phyloP scores from a whole-genome alignment of 1,140 invertebrate genomes.

The Aculops lycopersici region DNA sequence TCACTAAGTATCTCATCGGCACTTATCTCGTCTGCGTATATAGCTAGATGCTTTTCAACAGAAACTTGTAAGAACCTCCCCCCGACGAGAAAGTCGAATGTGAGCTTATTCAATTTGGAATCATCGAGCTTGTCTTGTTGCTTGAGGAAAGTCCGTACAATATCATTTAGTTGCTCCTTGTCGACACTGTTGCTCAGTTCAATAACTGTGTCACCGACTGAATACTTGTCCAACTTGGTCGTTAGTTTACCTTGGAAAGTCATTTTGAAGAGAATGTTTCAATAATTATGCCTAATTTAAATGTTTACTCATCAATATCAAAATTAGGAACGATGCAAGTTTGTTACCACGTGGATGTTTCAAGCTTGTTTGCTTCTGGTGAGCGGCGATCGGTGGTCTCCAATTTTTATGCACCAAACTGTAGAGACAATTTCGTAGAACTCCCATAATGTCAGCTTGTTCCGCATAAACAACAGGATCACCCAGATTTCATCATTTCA shows the following conservation, averaged over 20 bases:
- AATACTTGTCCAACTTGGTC: neutral
- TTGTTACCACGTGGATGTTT: no score
- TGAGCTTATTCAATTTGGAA: neutral
- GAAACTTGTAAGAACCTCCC: neutral
- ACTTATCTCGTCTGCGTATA: no score
- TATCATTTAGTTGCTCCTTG: neutral
- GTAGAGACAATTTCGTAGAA: no score
- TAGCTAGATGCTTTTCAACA: slow-evolving; percentile 22
- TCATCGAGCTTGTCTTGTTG: neutral
- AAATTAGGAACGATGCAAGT: no score
- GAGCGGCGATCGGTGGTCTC: no score
- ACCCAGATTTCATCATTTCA: slow-evolving; percentile 9
- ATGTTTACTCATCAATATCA: no score
- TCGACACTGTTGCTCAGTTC: neutral
- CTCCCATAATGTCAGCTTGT: no score
- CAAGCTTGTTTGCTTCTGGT: no score
- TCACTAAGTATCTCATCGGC: slow-evolving; percentile 34
- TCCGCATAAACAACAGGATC: no score
- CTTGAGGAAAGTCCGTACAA: neutral
- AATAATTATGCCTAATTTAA: no score
- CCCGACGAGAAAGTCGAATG: neutral
- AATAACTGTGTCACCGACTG: neutral
- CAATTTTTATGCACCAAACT: no score
- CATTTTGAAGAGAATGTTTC: slow-evolving; percentile 14
- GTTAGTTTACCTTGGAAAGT: slow-evolving; percentile 2